Evolutionary conservation across 2,113 vertebrate genomes (phyloP), one percentile per base, ranked within the genome.

Genomic region (Triplophysa rosa): DNA sequence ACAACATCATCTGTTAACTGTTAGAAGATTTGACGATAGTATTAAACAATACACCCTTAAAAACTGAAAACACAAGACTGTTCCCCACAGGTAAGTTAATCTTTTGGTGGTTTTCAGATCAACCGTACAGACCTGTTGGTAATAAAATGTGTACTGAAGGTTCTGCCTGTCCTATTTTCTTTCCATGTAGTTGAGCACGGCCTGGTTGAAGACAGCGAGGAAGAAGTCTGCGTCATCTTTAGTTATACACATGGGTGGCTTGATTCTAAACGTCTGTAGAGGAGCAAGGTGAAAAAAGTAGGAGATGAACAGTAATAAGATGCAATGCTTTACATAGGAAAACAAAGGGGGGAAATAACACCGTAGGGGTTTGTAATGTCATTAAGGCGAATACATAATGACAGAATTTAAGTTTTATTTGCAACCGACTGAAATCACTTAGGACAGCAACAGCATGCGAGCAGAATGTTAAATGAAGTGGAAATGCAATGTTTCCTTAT

Each of bases 171-270:
- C 16, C 77, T 40, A 82, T 84, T 67, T 85, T 56, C 73, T 93
- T 79, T 92, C 90, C 84, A 81, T 49, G 70, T 95, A 93, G 79
- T 88, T 95, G 56, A 84, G 83, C 81, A 99, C 67, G 11, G 94
- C 93, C 67, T 89, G 87, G 49, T 69, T 83, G 79, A 99, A 92
- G 47, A 99, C 94, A 9, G 94, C 92, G 79, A 95, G 84, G 29
- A 95, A 95, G 52, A 96, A 99, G 76, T 95, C 85, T 0, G 79
- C 96, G 0, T 99, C 97, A 13, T 92, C 87, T 87, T 91, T 95
- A 6, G 93, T 95, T 91, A 99, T 89, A 86, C 98, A 98, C 96
- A 98, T 94, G 0, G 97, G 93, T 1, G 98, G 97, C 29, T 94
- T 92, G 62, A 99, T 88, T 83, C 98, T 94, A 72, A 99, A 96